These are phyloP conservation scores for Epinephelus moara DNA, from an alignment of 2,113 vertebrate genomes.

Conservation along the genomic window DNA sequence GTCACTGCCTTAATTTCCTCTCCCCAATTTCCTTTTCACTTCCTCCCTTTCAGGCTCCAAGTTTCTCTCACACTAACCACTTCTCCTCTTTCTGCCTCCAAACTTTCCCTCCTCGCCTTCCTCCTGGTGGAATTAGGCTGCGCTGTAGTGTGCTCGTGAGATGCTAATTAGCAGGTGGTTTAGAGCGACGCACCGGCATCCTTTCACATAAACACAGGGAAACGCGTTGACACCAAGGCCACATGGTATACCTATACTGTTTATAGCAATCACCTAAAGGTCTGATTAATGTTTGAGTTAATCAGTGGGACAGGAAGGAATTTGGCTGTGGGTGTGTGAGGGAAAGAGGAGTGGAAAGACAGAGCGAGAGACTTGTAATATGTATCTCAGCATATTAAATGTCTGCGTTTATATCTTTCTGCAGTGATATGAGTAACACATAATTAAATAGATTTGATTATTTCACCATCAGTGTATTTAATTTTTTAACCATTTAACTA, in stretches of 20 bases:
- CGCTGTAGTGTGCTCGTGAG: slow-evolving; percentile 33
- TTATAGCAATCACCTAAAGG: slow-evolving; percentile 75
- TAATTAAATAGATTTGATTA: neutral
- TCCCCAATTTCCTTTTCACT: slow-evolving; percentile 57
- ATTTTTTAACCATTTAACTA: neutral
- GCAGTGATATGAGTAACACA: neutral
- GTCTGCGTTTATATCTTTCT: slow-evolving; percentile 18
- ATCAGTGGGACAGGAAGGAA: slow-evolving; percentile 70
- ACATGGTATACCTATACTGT: slow-evolving; percentile 71
- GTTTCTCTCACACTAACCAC: slow-evolving; percentile 40
- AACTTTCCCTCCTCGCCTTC: slow-evolving; percentile 19
- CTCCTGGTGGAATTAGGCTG: slow-evolving; percentile 32
- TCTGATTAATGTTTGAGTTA: slow-evolving; percentile 79
- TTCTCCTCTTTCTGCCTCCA: slow-evolving; percentile 39
- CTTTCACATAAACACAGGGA: slow-evolving; percentile 72
- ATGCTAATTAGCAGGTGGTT: slow-evolving; percentile 73
- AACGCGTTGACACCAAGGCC: slow-evolving; percentile 66
- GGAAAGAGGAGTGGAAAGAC: slow-evolving; percentile 33
- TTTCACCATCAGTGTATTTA: neutral
- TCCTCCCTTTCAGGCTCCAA: slow-evolving; percentile 44
- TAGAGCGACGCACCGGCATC: slow-evolving; percentile 53
- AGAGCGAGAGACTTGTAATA: neutral
- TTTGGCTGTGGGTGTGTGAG: slow-evolving; percentile 46
- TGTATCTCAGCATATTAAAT: slow-evolving; percentile 21
- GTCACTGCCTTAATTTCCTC: slow-evolving; percentile 57